Conservation (phyloP, 2,888 invertebrate species). For the Apamea crenata region DNA sequence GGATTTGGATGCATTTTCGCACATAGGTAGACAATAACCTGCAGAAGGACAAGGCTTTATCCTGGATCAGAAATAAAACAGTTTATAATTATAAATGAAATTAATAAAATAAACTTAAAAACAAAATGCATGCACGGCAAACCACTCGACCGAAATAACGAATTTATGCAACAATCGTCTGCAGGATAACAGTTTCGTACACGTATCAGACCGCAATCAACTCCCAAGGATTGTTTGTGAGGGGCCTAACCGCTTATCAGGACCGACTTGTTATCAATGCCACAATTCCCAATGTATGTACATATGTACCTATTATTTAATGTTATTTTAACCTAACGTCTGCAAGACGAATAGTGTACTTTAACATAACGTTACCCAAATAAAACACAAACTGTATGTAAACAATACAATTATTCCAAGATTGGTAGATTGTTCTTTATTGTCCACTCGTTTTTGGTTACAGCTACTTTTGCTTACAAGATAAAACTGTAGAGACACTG, state of each 20-base stretch:
- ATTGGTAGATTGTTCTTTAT: constrained; percentile 62
- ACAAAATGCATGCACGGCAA: not conserved
- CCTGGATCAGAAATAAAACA: not conserved
- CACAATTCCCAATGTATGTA: constrained; percentile 18
- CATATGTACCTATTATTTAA: constrained; percentile 2
- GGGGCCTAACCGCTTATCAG: constrained; percentile 61
- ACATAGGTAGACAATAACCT: not conserved
- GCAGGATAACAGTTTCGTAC: constrained; percentile 13
- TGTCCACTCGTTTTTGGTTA: constrained; percentile 62
- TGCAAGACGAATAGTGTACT: constrained; percentile 12
- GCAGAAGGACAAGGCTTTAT: not conserved
- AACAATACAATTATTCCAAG: constrained; percentile 65
- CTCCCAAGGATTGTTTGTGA: constrained; percentile 53
- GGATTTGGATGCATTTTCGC: no score
- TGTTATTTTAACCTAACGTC: constrained; percentile 15
- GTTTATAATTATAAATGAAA: not conserved
- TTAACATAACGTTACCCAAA: constrained; percentile 36
- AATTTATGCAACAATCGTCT: constrained; percentile 22
- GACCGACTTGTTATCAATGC: constrained; percentile 46
- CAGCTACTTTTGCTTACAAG: constrained; percentile 59
- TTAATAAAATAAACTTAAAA: not conserved
- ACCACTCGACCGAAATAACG: constrained; percentile 2
- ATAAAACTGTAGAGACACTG: constrained; percentile 49
- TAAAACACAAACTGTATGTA: constrained; percentile 59
- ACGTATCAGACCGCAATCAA: constrained; percentile 42